Evolutionary conservation across 1,140 invertebrate genomes (phyloP), one percentile per base, ranked within the genome.

Genomic region (Bombus polaris): DNA sequence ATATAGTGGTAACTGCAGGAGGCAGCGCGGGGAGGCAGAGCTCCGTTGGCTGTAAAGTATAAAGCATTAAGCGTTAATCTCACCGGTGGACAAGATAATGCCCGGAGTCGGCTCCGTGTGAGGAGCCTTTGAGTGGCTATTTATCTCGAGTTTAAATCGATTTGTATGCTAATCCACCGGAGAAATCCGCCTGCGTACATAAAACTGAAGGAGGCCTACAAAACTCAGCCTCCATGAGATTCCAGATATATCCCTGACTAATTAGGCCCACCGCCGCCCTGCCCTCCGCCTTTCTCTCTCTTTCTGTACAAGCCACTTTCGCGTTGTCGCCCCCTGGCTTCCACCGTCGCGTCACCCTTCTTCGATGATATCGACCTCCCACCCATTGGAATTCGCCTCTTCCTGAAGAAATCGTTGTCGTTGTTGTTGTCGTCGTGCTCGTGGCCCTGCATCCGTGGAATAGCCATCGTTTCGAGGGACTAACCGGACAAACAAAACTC

Each of bases 91-190:
- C 94, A 94, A 94, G 94, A 95, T 95, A 94, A 95, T 94, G 92
- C 93, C 88, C 91, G 80, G 92, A 91, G 92, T 94, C 94, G 93
- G 93, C 93, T 92, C 91, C 92, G 92, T 94, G 93, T 94, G 94
- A 95, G 94, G 93, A 95, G 93, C 92, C 94, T 93, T 91, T 90
- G 92, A 94, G 94, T 93, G 93, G 93, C 94, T 95, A 95, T 95
- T 95, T 95, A 95, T 95, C 94, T 95, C 93, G 93, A 94, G 94
- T 95, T 95, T 95, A 94, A 95, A 95, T 95, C 94, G 94, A 95
- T 95, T 95, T 95, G 94, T 95, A 95, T 95, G 94, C 94, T 95
- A 95, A 95, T 95, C 94, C 93, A 92, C 73, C 62, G 93, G 59
- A 93, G 92, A 94, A 94, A 95, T 95, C 94, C 92, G 91, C 93